Conservation (phyloP, 35 echinoderm and acorn worm genomes). For the Holothuria glaberrima region DNA sequence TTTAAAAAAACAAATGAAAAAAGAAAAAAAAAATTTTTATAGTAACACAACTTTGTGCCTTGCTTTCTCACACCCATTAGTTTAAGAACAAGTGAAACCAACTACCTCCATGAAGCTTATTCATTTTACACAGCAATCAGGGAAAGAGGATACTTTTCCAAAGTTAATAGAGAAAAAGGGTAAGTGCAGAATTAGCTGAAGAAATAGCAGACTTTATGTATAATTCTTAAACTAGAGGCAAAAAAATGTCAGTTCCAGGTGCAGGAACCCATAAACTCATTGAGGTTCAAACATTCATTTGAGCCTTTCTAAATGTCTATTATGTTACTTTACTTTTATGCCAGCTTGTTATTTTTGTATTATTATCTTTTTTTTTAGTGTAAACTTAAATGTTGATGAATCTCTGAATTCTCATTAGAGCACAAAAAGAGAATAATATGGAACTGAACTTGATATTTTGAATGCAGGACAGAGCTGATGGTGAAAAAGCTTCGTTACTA, state of each 20-base stretch:
- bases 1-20: background rate
- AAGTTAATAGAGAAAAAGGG: conserved; percentile 95
- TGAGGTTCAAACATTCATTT: too few relatives aligned
- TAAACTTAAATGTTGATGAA: too few relatives aligned
- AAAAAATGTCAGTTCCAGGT: background rate
- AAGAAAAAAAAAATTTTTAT: background rate
- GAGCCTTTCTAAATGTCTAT: too few relatives aligned
- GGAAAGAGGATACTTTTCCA: conserved; percentile 87
- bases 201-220: too few relatives aligned
- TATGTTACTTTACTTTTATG: too few relatives aligned
- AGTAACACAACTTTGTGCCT: background rate
- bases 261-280: too few relatives aligned
- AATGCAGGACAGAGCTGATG: conserved; percentile 85
- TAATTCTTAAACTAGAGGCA: too few relatives aligned
- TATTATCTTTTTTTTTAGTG: too few relatives aligned
- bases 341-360: too few relatives aligned
- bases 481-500: conserved; percentile 98
- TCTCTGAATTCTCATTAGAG: too few relatives aligned
- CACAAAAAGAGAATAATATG: too few relatives aligned
- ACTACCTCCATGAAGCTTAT: conserved; percentile 91
- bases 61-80: conserved; percentile 33
- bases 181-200: conserved; percentile 9
- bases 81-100: conserved; percentile 97
- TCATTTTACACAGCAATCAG: conserved; percentile 98
- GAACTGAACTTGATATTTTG: too few relatives aligned